Evolutionary conservation across 2,797 vertebrate genomes (phyloP).

Genomic region (Ateles fusciceps): DNA sequence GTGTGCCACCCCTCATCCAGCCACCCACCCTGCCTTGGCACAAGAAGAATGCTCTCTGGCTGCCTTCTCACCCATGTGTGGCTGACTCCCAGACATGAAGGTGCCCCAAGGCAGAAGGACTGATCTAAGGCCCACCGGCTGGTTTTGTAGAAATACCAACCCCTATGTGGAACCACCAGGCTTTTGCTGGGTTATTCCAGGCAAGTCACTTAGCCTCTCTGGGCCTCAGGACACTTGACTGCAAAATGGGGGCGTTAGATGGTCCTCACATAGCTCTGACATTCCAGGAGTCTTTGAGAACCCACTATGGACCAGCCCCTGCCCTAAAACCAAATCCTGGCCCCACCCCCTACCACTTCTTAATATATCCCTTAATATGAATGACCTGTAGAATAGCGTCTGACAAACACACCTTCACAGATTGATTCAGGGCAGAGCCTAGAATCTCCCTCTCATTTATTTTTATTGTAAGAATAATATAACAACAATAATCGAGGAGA

Average conservation of each 20-base stretch:
- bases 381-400: background rate
- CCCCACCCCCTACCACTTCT: background rate
- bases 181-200: background rate
- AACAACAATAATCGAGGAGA: background rate
- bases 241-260: background rate
- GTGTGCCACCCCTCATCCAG: background rate
- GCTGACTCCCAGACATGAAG: background rate
- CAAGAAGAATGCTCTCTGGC: background rate
- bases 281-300: background rate
- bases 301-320: background rate
- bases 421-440: background rate
- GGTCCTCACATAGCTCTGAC: background rate
- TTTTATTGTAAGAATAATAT: constrained; percentile 39
- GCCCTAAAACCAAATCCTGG: background rate
- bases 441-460: background rate
- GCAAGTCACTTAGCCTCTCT: background rate
- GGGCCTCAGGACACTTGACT: background rate
- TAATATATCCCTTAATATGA: background rate
- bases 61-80: background rate
- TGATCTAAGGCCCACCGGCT: background rate
- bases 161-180: background rate
- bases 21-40: background rate
- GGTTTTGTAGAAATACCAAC: background rate
- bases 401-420: background rate
- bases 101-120: background rate